A percentile compares a stretch with the other conserved stretches of the same genome.
Evolutionary conservation across 2,888 invertebrate genomes (phyloP).

Genomic region (Yponomeuta malinellus): DNA sequence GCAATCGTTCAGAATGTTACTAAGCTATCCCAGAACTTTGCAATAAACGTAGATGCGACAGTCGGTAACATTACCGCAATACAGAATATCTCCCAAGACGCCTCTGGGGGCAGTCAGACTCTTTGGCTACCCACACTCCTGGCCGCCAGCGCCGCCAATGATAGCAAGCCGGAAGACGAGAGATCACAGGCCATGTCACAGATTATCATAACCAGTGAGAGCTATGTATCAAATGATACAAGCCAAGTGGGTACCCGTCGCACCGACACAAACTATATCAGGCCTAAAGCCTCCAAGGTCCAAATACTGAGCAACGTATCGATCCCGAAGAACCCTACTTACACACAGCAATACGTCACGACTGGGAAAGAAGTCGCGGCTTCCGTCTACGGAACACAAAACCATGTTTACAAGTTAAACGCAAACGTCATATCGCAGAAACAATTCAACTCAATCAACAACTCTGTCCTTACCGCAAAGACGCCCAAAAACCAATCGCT

Average conservation of each 20-base stretch:
- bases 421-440: conserved; percentile 55
- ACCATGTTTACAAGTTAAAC: conserved; percentile 64
- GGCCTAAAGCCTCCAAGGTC: conserved; percentile 64
- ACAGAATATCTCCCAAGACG: conserved; percentile 68
- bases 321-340: conserved; percentile 56
- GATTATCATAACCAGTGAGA: conserved; percentile 67
- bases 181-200: conserved; percentile 58
- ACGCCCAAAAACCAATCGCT: conserved; percentile 59
- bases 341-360: conserved; percentile 55
- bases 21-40: conserved; percentile 66
- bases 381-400: conserved; percentile 58
- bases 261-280: conserved; percentile 57
- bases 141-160: conserved; percentile 47
- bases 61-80: conserved; percentile 65
- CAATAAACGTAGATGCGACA: conserved; percentile 66
- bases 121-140: conserved; percentile 68
- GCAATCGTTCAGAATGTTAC: conserved; percentile 68
- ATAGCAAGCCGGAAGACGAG: conserved; percentile 56
- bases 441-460: conserved; percentile 39
- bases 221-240: conserved; percentile 51
- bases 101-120: conserved; percentile 47
- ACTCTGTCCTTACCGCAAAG: conserved; percentile 60
- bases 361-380: conserved; percentile 53
- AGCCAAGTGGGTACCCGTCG: conserved; percentile 45
- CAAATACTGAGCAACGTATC: conserved; percentile 71